phyloP scores from a whole-genome alignment of 1,140 invertebrate genomes.

The Heliconius hewitsoni region DNA sequence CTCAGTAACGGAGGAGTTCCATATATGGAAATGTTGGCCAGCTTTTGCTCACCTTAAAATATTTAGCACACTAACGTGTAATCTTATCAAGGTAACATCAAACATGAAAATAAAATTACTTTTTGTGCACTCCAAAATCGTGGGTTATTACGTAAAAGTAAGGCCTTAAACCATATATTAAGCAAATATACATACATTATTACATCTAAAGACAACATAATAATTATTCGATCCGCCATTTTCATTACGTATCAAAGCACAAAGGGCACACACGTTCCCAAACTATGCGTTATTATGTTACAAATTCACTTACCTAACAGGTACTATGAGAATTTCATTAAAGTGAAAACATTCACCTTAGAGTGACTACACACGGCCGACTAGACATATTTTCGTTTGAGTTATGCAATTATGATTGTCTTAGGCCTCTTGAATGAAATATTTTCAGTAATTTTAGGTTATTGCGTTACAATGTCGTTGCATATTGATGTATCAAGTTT shows the following conservation, averaged over 20 bases:
- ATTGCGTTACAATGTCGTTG: slow-evolving; percentile 22
- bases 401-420: slow-evolving; percentile 39
- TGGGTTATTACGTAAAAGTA: background rate
- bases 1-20: no score
- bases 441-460: slow-evolving; percentile 31
- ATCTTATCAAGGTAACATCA: no score
- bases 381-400: slow-evolving; percentile 35
- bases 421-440: slow-evolving; percentile 36
- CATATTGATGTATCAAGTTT: slow-evolving; percentile 4
- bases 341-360: slow-evolving; percentile 35
- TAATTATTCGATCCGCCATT: slow-evolving; percentile 29
- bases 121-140: no score
- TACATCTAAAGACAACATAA: slow-evolving; percentile 11
- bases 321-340: slow-evolving; percentile 39
- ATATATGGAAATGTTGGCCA: no score
- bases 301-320: slow-evolving; percentile 34
- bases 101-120: no score
- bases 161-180: background rate
- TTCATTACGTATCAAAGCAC: slow-evolving; percentile 34
- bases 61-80: no score
- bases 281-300: slow-evolving; percentile 34
- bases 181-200: slow-evolving; percentile 13
- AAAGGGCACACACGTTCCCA: slow-evolving; percentile 34
- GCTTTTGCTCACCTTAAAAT: no score
- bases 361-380: slow-evolving; percentile 26